Conservation (phyloP, 2,888 invertebrate genomes). For the Ditylenchus weischeri region DNA sequence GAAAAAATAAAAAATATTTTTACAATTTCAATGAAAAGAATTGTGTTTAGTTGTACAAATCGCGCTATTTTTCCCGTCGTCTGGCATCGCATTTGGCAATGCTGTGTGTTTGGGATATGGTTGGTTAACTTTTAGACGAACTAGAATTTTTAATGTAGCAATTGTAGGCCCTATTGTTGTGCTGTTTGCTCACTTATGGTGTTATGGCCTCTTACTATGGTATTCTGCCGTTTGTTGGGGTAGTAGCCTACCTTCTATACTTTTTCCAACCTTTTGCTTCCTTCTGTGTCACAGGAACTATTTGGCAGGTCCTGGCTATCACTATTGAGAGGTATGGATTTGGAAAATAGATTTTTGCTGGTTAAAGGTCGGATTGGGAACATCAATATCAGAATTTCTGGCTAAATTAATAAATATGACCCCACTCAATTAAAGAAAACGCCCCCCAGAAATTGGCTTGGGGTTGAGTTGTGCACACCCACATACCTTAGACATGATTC, state of each 20-base stretch:
- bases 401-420: too few relatives aligned
- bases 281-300: conserved; percentile 55
- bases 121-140: too few relatives aligned
- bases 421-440: too few relatives aligned
- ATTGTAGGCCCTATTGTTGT: conserved; percentile 37
- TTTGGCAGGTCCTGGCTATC: conserved; percentile 58
- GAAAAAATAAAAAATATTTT: too few relatives aligned
- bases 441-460: too few relatives aligned
- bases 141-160: too few relatives aligned
- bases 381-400: not conserved
- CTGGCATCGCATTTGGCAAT: conserved; percentile 51
- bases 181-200: conserved; percentile 50
- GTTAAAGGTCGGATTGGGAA: too few relatives aligned
- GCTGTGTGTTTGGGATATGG: conserved; percentile 55
- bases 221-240: conserved; percentile 39
- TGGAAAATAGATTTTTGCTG: not conserved
- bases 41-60: conserved; percentile 48
- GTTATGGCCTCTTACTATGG: conserved; percentile 40
- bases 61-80: conserved; percentile 53
- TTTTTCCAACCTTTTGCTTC: conserved; percentile 56
- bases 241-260: conserved; percentile 53
- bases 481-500: too few relatives aligned
- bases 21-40: too few relatives aligned
- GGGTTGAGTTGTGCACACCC: too few relatives aligned
- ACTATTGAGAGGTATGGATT: conserved; percentile 51